Conservation (phyloP, 1,140 invertebrate genomes). For the Orussus abietinus region DNA sequence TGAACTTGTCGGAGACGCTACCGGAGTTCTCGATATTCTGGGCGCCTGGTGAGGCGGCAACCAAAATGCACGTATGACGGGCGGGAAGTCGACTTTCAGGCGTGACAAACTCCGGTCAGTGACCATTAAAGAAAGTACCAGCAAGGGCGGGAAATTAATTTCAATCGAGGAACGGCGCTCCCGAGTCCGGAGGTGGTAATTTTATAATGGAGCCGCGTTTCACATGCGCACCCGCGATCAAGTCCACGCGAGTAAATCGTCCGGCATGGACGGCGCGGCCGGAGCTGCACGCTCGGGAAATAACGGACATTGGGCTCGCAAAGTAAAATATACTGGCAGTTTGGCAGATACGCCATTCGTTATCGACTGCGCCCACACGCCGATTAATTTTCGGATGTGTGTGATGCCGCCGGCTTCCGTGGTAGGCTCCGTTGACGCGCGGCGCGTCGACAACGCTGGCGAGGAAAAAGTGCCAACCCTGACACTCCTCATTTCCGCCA, state of each 20-base stretch:
- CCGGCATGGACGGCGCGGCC: constrained; percentile 25
- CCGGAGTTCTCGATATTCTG: too few species aligned
- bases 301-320: constrained; percentile 33
- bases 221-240: constrained; percentile 25
- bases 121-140: not conserved
- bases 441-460: not conserved
- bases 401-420: constrained; percentile 21
- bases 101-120: not conserved
- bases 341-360: constrained; percentile 36
- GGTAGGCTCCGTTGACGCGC: constrained; percentile 1
- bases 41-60: too few species aligned
- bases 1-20: too few species aligned
- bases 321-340: constrained; percentile 43
- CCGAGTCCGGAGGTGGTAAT: not conserved
- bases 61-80: too few species aligned
- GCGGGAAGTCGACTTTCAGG: too few species aligned
- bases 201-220: not conserved
- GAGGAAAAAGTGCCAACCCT: not conserved
- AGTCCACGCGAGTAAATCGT: constrained; percentile 27
- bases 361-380: constrained; percentile 38
- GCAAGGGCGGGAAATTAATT: not conserved
- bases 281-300: constrained; percentile 33
- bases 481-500: too few species aligned
- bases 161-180: too few species aligned
- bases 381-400: constrained; percentile 41